Conservation (phyloP, 2,888 invertebrate genomes). For the Anoplius nigerrimus region DNA sequence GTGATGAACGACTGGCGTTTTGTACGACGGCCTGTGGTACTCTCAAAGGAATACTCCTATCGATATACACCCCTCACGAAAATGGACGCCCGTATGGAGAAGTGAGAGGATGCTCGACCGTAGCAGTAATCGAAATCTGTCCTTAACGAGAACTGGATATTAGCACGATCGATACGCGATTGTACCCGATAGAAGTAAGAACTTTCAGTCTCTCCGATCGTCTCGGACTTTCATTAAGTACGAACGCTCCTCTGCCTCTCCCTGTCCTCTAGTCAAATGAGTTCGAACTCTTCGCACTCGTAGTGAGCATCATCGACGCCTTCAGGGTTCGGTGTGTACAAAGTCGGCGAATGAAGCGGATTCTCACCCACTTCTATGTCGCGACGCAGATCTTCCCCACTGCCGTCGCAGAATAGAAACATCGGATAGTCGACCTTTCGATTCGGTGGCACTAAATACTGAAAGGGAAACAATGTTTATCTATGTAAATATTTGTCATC, state of each 20-base stretch:
- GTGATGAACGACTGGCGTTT: too few relatives aligned
- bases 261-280: conserved; percentile 53
- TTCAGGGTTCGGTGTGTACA: conserved; percentile 46
- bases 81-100: too few relatives aligned
- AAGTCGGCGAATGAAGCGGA: conserved; percentile 54
- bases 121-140: too few relatives aligned
- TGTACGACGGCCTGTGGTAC: too few relatives aligned
- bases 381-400: conserved; percentile 77
- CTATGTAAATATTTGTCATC: neutral
- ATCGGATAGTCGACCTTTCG: conserved; percentile 85
- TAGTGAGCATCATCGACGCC: conserved; percentile 65
- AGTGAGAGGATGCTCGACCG: too few relatives aligned
- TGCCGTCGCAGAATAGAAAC: conserved; percentile 87
- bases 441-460: conserved; percentile 77
- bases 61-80: too few relatives aligned
- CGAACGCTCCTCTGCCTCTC: conserved; percentile 29
- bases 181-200: too few relatives aligned
- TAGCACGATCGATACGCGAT: too few relatives aligned
- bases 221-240: conserved; percentile 48
- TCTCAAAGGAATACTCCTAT: too few relatives aligned
- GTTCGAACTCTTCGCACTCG: conserved; percentile 70
- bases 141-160: too few relatives aligned
- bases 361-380: conserved; percentile 60
- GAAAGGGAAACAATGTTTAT: conserved; percentile 46
- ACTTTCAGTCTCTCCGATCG: too few relatives aligned